Conservation (phyloP, 1,140 invertebrate species). For the Hyposmocoma kahamanoa region DNA sequence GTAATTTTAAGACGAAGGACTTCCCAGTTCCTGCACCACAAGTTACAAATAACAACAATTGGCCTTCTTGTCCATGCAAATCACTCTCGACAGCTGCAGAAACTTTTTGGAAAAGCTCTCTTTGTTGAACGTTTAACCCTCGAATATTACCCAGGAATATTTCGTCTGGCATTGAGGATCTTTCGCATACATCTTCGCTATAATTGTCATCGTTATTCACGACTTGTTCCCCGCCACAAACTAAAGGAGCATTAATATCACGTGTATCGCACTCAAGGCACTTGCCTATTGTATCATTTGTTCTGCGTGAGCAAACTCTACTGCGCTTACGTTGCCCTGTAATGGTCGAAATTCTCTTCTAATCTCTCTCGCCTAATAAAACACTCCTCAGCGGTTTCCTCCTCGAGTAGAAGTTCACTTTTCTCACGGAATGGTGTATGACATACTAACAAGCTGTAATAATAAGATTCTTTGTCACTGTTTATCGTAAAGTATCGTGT, state of each 20-base stretch:
- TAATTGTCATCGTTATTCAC: slow-evolving; percentile 14
- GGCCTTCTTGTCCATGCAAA: background rate
- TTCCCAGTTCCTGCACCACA: slow-evolving; percentile 24
- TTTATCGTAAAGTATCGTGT: slow-evolving; percentile 25
- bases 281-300: slow-evolving; percentile 21
- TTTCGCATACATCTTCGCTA: slow-evolving; percentile 16
- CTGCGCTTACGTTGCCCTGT: slow-evolving; percentile 10
- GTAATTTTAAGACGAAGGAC: slow-evolving; percentile 22
- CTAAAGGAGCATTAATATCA: background rate
- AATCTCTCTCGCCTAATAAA: slow-evolving; percentile 20
- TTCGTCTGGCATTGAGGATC: slow-evolving; percentile 15
- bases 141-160: slow-evolving; percentile 11
- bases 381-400: slow-evolving; percentile 15
- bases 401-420: slow-evolving; percentile 6
- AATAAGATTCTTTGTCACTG: slow-evolving; percentile 20
- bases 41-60: slow-evolving; percentile 13
- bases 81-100: slow-evolving; percentile 2
- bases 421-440: slow-evolving; percentile 11
- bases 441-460: slow-evolving; percentile 13
- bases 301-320: slow-evolving; percentile 19
- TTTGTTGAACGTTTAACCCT: slow-evolving; percentile 12
- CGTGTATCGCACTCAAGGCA: slow-evolving; percentile 13
- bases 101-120: slow-evolving; percentile 7
- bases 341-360: slow-evolving; percentile 12
- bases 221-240: slow-evolving; percentile 16